A percentile compares a stretch with the other conserved stretches of the same genome.
phyloP scores from a whole-genome alignment of 2,113 vertebrate genomes.

The Nestor notabilis region DNA sequence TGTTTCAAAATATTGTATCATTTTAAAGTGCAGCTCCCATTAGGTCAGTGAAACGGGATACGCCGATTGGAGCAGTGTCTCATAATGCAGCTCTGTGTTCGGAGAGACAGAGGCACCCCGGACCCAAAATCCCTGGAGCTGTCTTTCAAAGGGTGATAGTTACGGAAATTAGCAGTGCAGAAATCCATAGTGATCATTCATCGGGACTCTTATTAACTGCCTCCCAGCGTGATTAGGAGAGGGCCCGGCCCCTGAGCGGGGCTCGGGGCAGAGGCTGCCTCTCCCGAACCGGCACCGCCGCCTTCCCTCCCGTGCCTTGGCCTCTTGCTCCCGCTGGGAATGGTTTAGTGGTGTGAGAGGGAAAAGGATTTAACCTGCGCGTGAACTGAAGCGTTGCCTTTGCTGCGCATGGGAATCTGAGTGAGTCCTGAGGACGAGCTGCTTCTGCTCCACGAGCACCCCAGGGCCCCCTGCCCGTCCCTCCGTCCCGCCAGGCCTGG shows the following conservation, averaged over 20 bases:
- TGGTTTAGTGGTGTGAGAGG: rapidly evolving
- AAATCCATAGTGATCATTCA: conserved; percentile 95
- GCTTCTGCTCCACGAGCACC: not conserved
- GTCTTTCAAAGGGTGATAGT: conserved; percentile 98
- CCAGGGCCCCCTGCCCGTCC: rapidly evolving
- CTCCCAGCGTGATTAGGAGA: conserved; percentile 81
- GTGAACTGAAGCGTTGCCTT: not conserved
- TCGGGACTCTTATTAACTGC: conserved; percentile 92
- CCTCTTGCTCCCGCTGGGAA: rapidly evolving
- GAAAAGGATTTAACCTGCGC: not conserved
- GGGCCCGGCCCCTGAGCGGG: conserved; percentile 62
- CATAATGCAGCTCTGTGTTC: conserved; percentile 94
- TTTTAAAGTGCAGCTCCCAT: conserved; percentile 55
- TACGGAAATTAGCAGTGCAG: conserved; percentile 97
- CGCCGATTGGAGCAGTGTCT: conserved; percentile 21
- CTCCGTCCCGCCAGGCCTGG: rapidly evolving
- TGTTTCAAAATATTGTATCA: conserved; percentile 62
- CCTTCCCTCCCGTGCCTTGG: not conserved
- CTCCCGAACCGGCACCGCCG: not conserved
- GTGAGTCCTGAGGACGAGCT: not conserved
- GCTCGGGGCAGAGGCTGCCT: conserved; percentile 29
- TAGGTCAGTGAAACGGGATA: conserved; percentile 76
- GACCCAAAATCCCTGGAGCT: conserved; percentile 86
- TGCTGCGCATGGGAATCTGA: not conserved
- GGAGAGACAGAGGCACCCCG: conserved; percentile 79